Conservation (phyloP, 2,888 invertebrate genomes). For the Chesias legatella region DNA sequence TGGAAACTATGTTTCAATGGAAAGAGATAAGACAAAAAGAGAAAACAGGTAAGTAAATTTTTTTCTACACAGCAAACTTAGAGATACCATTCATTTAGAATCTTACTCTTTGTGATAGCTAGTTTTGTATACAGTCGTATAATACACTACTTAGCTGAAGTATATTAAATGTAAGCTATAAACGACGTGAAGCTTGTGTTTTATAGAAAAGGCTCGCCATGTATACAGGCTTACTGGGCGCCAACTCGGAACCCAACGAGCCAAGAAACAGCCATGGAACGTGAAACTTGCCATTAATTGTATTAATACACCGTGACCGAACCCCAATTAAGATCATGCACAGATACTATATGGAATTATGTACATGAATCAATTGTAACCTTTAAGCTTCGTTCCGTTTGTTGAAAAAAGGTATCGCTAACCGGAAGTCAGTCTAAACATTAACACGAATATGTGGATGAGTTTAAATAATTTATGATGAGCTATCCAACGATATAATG, state of each 20-base stretch:
- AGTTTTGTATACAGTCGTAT: too few species aligned
- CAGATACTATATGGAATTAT: slow-evolving; percentile 39
- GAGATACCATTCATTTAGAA: too few species aligned
- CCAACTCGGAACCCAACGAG: slow-evolving; percentile 54
- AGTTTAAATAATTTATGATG: too few species aligned
- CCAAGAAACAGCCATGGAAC: slow-evolving; percentile 54
- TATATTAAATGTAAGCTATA: neutral
- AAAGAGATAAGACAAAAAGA: too few species aligned
- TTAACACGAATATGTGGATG: too few species aligned
- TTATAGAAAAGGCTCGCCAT: slow-evolving; percentile 1
- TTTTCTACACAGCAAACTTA: too few species aligned
- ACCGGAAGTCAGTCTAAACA: neutral
- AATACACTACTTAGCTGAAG: too few species aligned
- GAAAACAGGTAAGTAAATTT: too few species aligned
- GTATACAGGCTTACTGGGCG: slow-evolving; percentile 27
- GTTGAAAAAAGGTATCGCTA: slow-evolving; percentile 1
- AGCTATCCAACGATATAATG: too few species aligned
- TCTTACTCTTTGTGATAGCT: too few species aligned
- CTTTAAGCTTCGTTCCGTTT: slow-evolving; percentile 7
- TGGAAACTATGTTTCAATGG: too few species aligned
- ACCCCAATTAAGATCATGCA: slow-evolving; percentile 58
- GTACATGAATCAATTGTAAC: slow-evolving; percentile 17
- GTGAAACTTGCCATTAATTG: slow-evolving; percentile 51
- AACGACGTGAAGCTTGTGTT: neutral
- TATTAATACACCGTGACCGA: slow-evolving; percentile 64